Base-by-base conservation (phyloP, 2,797 vertebrate genomes). In the Argentina silus region DNA sequence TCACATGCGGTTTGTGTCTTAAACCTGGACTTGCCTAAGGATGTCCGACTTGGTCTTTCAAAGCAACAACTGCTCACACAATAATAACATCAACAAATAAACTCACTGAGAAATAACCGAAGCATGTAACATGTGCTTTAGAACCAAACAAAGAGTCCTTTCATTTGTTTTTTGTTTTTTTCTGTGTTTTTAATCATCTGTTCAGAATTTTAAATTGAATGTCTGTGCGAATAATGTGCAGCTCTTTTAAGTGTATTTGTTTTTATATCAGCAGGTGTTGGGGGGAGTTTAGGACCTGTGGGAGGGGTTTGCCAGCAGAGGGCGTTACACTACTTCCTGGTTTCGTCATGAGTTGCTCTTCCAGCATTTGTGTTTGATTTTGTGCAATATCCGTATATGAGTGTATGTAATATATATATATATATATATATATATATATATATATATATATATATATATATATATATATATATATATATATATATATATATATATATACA, bases 381-480 rank as follows among this genome's bases (percentile, higher is more conserved):
- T 48, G 93, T 94, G 93, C 93, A 94, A 95, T 95, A 93, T 91
- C 81, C 70, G 64, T 76, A 74, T 70, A 76, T 70, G 59, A 87
- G 71, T 80, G 86, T 77, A 70, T 81, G 27, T 36, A 36, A 81
- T 86, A 63, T 51, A 8, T 11, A 3, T 51, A 51, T 12, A 51
- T 50, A 50, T 14, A 50, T 50, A 7, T 14, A 50, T 50, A 50
- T 14, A 50, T 50, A 50, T 14, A 50, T 50, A 50, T 14, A 50
- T 50, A 50, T 6, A 62, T 42, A 62, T 15, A 62, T 36, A 51
- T 51, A 8, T 11, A 3, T 51, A 51, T 12, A 51, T 50, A 50
- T 14, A 50, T 50, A 7, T 14, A 50, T 50, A 50, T 14, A 50
- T 50, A 50, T 14, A 50, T 50, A 50, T 14, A 50, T 50, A 50